These are phyloP conservation scores for Cossypha niveicapilla DNA, from an alignment of 2,797 vertebrate genomes.

Conservation along the genomic window DNA sequence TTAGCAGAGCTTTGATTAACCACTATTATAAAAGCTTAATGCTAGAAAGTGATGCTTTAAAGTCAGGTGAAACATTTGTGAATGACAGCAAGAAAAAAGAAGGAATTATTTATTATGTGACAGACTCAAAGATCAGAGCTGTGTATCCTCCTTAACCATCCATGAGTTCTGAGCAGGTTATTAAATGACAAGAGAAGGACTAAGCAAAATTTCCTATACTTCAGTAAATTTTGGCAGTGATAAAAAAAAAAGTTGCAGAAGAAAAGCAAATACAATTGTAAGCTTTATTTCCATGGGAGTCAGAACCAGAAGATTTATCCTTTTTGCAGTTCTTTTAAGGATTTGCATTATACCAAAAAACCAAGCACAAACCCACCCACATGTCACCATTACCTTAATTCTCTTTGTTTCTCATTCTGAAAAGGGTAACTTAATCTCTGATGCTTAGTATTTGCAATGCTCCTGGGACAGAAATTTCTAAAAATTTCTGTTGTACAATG, in stretches of 20 bases:
- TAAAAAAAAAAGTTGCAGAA: neutral
- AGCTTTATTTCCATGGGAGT: neutral
- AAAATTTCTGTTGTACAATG: neutral
- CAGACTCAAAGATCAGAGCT: neutral
- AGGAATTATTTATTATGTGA: neutral
- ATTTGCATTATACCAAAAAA: neutral
- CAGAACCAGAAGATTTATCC: neutral
- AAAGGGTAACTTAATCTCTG: neutral
- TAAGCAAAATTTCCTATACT: neutral
- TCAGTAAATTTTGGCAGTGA: neutral
- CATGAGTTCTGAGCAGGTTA: neutral
- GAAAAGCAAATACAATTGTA: neutral
- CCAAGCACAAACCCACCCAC: rapidly evolving
- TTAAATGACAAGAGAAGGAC: neutral
- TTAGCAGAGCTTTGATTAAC: neutral
- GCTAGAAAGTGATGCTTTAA: neutral
- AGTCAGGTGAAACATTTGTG: neutral
- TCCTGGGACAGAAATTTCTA: neutral
- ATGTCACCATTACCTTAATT: neutral
- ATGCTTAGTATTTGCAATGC: neutral
- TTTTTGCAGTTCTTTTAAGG: neutral
- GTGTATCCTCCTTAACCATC: neutral
- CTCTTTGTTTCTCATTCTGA: neutral
- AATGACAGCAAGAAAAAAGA: neutral
- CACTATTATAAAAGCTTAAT: neutral